Evolutionary conservation across 2,113 vertebrate genomes (phyloP).

Genomic region (Ceyx cyanopectus): DNA sequence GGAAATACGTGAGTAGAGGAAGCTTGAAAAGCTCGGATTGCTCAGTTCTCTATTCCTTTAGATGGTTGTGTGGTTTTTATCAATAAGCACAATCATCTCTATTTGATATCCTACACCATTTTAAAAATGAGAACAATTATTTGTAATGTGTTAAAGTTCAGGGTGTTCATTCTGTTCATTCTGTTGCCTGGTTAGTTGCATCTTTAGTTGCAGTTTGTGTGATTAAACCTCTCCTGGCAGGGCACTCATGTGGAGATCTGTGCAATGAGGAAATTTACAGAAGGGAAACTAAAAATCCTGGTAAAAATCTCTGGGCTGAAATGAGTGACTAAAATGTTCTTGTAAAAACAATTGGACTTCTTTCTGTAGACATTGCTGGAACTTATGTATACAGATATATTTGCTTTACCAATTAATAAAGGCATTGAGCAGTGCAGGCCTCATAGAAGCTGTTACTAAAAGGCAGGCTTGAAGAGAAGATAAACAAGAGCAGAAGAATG

Average conservation of each 20-base stretch:
- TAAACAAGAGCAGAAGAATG: neutral
- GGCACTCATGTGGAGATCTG: neutral
- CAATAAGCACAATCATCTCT: neutral
- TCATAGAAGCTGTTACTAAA: neutral
- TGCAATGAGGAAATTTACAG: neutral
- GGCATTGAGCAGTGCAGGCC: neutral
- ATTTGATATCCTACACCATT: neutral
- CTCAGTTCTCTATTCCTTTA: neutral
- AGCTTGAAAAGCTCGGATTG: neutral
- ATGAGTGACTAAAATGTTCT: neutral
- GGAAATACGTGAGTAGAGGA: slow-evolving; percentile 91
- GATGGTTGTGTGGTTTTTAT: neutral
- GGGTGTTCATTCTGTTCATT: neutral
- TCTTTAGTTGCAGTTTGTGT: neutral
- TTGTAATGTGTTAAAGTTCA: neutral
- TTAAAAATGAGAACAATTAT: neutral
- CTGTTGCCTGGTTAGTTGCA: neutral
- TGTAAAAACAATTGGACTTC: neutral
- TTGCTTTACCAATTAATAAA: neutral
- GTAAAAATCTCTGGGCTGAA: neutral
- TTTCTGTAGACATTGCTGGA: neutral
- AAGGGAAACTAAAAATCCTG: neutral
- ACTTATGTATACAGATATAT: accelerated
- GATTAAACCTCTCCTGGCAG: neutral
- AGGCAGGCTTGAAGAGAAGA: neutral